Evolutionary conservation across 2,888 invertebrate genomes (phyloP).

Genomic region (Philereme transversata): DNA sequence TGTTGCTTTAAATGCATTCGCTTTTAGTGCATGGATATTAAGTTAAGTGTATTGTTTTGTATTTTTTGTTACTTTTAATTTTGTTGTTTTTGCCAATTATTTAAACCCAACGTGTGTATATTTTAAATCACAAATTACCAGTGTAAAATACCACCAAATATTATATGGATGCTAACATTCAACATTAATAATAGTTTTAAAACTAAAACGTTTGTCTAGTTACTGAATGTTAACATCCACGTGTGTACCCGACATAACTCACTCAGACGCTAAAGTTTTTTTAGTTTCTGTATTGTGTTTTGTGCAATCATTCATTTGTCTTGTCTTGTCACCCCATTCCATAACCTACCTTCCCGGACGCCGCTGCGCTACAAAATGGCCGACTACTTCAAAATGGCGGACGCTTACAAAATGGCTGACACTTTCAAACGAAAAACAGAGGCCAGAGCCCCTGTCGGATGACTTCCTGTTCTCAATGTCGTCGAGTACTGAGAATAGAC

Average conservation of each 20-base stretch:
- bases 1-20: slow-evolving; percentile 40
- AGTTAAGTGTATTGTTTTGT: slow-evolving; percentile 35
- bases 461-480: slow-evolving; percentile 99
- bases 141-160: slow-evolving; percentile 67
- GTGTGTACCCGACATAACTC: slow-evolving; percentile 74
- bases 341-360: slow-evolving; percentile 78
- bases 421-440: slow-evolving; percentile 82
- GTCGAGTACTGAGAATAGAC: slow-evolving; percentile 89
- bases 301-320: slow-evolving; percentile 81
- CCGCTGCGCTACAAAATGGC: slow-evolving; percentile 60
- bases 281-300: slow-evolving; percentile 69
- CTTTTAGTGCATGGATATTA: slow-evolving; percentile 38
- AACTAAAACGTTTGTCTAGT: neutral
- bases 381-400: slow-evolving; percentile 54
- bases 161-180: slow-evolving; percentile 48
- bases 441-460: slow-evolving; percentile 97
- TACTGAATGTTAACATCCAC: slow-evolving; percentile 57
- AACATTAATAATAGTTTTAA: slow-evolving; percentile 16
- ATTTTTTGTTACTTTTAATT: slow-evolving; percentile 27
- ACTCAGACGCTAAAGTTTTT: slow-evolving; percentile 72
- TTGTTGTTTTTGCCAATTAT: slow-evolving; percentile 39
- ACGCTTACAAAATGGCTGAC: slow-evolving; percentile 57
- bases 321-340: slow-evolving; percentile 83
- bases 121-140: slow-evolving; percentile 51
- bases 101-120: slow-evolving; percentile 21